Conservation (phyloP, 2,888 invertebrate genomes). For the Macrophya alboannulata region DNA sequence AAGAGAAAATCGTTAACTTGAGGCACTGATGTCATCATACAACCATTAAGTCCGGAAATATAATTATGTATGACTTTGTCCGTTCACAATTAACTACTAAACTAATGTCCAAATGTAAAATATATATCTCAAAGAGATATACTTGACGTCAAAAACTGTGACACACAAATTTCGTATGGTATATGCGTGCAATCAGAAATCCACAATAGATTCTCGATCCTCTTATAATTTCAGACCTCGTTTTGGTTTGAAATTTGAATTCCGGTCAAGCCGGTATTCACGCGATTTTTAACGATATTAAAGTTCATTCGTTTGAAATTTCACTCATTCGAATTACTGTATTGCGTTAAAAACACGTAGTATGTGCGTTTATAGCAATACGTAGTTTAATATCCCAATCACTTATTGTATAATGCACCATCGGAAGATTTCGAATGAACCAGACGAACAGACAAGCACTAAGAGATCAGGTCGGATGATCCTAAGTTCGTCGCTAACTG, state of each 20-base stretch:
- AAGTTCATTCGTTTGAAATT: background rate
- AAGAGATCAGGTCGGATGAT: constrained; percentile 54
- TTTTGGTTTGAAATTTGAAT: background rate
- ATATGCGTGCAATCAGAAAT: background rate
- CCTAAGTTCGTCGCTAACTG: constrained; percentile 51
- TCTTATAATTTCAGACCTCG: constrained; percentile 4
- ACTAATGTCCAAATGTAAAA: background rate
- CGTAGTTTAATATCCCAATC: background rate
- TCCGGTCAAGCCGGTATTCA: background rate
- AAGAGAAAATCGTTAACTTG: constrained; percentile 34
- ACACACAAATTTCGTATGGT: constrained; percentile 4
- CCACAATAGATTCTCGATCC: background rate
- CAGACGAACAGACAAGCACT: constrained; percentile 44
- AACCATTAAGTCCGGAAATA: constrained; percentile 25
- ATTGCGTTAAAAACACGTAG: background rate
- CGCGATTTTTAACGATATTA: background rate
- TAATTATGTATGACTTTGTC: constrained; percentile 3
- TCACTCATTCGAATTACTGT: background rate
- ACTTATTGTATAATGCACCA: constrained; percentile 2
- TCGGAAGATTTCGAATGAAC: constrained; percentile 37
- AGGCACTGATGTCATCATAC: constrained; percentile 15
- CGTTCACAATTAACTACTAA: constrained; percentile 22
- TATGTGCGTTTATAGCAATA: background rate
- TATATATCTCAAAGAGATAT: background rate
- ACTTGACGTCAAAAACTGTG: background rate